These are phyloP conservation scores for Apeltes quadracus DNA, from an alignment of 2,113 vertebrate species.

Conservation along the genomic window DNA sequence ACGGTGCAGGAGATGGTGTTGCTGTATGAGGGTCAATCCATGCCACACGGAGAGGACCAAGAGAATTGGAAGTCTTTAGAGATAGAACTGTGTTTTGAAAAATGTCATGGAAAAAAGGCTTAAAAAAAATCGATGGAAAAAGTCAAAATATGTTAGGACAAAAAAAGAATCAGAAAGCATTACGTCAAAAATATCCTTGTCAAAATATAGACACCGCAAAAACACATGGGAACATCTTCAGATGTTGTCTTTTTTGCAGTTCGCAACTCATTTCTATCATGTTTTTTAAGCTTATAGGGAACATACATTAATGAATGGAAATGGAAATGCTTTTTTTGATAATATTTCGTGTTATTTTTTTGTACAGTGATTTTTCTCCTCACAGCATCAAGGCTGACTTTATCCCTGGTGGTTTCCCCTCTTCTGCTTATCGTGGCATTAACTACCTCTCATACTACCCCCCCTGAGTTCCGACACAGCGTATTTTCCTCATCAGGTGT, in stretches of 20 bases:
- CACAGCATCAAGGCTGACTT: not conserved
- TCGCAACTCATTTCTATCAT: not conserved
- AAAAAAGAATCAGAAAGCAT: too few relatives aligned
- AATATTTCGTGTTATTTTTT: not conserved
- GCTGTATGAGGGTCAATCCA: conserved; percentile 66
- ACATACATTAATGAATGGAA: not conserved
- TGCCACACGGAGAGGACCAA: conserved; percentile 27
- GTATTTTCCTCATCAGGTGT: conserved; percentile 53
- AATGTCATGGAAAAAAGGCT: too few relatives aligned
- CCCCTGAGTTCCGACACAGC: conserved; percentile 35
- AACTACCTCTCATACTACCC: conserved; percentile 33
- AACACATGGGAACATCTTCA: too few relatives aligned
- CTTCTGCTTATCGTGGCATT: not conserved
- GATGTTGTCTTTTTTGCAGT: too few relatives aligned
- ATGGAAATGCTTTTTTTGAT: not conserved
- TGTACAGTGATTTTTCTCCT: not conserved
- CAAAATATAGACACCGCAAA: too few relatives aligned
- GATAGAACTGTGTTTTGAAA: too few relatives aligned
- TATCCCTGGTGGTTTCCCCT: conserved; percentile 4
- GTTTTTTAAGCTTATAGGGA: not conserved
- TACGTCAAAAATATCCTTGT: too few relatives aligned
- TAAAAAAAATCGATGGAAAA: too few relatives aligned
- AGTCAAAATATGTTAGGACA: too few relatives aligned
- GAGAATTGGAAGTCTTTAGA: not conserved
- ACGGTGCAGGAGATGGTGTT: conserved; percentile 56